Conservation (phyloP, 2,888 invertebrate species). For the Phyllotreta cruciferae region DNA sequence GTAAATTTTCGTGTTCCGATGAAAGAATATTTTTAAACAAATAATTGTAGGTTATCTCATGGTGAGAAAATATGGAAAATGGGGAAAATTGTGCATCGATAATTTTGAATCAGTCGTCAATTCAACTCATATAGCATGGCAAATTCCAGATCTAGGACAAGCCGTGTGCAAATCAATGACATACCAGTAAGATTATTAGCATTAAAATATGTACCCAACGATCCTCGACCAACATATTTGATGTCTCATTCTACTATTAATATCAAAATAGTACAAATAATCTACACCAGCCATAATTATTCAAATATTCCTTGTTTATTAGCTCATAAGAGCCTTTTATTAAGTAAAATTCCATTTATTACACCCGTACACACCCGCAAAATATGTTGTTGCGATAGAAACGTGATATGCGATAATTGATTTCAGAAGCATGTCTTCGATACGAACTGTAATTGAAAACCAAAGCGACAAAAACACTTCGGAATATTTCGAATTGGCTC, state of each 20-base stretch:
- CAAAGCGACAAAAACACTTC: constrained; percentile 24
- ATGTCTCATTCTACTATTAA: too few species aligned
- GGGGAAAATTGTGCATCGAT: constrained; percentile 80
- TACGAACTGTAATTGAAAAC: constrained; percentile 40
- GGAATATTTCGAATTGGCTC: constrained; percentile 68
- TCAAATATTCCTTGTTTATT: too few species aligned
- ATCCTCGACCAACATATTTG: too few species aligned
- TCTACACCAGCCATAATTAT: too few species aligned
- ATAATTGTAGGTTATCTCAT: constrained; percentile 69
- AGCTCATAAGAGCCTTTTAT: too few species aligned
- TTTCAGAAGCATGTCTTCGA: constrained; percentile 47
- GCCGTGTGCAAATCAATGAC: constrained; percentile 81
- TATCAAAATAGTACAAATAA: too few species aligned
- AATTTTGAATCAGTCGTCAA: constrained; percentile 69
- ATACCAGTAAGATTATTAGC: constrained; percentile 66
- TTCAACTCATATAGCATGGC: constrained; percentile 67
- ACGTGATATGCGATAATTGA: background rate
- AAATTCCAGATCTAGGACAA: constrained; percentile 74
- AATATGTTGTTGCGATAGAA: constrained; percentile 1
- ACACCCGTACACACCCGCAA: constrained; percentile 1
- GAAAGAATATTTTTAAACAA: too few species aligned
- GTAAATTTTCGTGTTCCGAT: constrained; percentile 50
- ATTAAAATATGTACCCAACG: background rate
- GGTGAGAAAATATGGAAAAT: constrained; percentile 76
- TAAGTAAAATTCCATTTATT: too few species aligned